Evolutionary conservation across 2,113 vertebrate genomes (phyloP).

Genomic region (Columba livia): DNA sequence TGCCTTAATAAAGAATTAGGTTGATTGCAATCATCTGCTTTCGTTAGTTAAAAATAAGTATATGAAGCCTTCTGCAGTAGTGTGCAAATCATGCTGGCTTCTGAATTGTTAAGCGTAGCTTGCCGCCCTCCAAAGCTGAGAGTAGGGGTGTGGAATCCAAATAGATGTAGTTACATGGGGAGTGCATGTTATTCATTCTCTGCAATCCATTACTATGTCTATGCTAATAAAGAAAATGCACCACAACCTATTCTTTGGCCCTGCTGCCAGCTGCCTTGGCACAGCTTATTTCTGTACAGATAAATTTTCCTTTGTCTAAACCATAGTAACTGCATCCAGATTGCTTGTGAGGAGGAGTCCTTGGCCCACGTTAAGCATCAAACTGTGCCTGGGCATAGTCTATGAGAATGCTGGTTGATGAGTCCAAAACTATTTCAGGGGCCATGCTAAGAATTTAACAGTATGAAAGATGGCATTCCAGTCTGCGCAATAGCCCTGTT

Average conservation of each 20-base stretch:
- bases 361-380: neutral
- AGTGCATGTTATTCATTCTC: neutral
- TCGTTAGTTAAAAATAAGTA: slow-evolving; percentile 32
- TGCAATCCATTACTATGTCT: neutral
- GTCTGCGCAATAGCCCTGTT: neutral
- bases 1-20: slow-evolving; percentile 44
- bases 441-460: neutral
- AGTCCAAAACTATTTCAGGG: neutral
- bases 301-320: neutral
- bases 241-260: neutral
- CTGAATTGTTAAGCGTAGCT: neutral
- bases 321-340: neutral
- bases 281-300: neutral
- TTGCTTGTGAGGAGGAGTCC: neutral
- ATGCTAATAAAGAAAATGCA: neutral
- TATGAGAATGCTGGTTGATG: neutral
- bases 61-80: neutral
- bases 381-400: neutral
- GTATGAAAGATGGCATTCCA: neutral
- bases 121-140: neutral
- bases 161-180: neutral
- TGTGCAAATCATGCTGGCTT: slow-evolving; percentile 1
- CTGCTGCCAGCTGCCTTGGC: slow-evolving; percentile 1
- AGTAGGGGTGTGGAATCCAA: slow-evolving; percentile 21
- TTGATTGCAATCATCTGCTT: slow-evolving; percentile 3